Conservation (phyloP, 2,888 invertebrate species). For the Xestia ashworthii region DNA sequence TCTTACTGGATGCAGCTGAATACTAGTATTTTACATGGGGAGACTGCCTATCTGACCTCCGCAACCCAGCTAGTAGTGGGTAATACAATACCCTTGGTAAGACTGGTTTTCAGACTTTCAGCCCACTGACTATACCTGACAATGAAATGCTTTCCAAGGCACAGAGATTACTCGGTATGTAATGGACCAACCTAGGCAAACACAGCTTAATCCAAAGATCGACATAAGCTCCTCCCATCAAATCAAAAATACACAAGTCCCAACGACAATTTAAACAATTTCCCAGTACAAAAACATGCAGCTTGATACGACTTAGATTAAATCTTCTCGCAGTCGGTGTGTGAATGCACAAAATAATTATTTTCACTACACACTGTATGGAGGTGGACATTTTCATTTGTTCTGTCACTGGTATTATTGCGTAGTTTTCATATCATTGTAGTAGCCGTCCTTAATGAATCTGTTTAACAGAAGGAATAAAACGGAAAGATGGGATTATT, state of each 20-base stretch:
- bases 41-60: no score
- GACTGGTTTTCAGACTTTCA: background rate
- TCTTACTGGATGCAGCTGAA: no score
- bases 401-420: constrained; percentile 30
- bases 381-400: constrained; percentile 41
- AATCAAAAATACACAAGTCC: background rate
- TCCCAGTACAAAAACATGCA: constrained; percentile 23
- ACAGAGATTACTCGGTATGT: no score
- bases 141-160: no score
- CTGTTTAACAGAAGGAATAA: no score
- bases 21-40: no score
- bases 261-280: background rate
- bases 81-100: background rate
- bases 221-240: no score
- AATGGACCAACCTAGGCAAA: no score
- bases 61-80: background rate
- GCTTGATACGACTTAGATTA: constrained; percentile 39
- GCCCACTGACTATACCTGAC: no score
- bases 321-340: constrained; percentile 32
- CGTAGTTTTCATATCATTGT: constrained; percentile 24
- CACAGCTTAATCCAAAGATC: no score
- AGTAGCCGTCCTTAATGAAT: background rate
- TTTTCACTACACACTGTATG: constrained; percentile 13
- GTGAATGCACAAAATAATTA: constrained; percentile 48
- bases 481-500: background rate